Evolutionary conservation across 1,140 invertebrate genomes (phyloP).

Genomic region (Thaumetopoea pityocampa): DNA sequence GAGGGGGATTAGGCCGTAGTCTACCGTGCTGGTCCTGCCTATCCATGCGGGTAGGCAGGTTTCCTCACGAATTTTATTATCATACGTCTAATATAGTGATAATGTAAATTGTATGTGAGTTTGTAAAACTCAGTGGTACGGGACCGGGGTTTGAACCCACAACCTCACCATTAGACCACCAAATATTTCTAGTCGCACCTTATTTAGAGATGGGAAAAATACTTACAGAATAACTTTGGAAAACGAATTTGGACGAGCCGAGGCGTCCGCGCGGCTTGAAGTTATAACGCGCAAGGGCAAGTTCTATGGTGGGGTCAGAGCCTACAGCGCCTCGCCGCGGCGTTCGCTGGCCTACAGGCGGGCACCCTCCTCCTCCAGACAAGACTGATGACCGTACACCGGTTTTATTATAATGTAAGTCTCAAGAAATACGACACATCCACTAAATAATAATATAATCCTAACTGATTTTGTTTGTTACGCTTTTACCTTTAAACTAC

Average conservation of each 20-base stretch:
- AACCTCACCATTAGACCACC: too few relatives aligned
- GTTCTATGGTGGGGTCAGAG: conserved; percentile 49
- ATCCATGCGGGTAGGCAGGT: too few relatives aligned
- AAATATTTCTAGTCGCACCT: too few relatives aligned
- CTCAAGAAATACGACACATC: not conserved
- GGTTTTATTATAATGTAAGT: conserved; percentile 15
- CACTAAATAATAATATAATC: too few relatives aligned
- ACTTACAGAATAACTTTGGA: conserved; percentile 88
- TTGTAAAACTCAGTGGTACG: too few relatives aligned
- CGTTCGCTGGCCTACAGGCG: conserved; percentile 37
- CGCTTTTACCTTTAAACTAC: conserved; percentile 22
- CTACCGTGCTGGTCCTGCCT: too few relatives aligned
- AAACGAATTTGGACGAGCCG: conserved; percentile 88
- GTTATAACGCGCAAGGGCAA: conserved; percentile 78
- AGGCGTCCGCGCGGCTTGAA: conserved; percentile 87
- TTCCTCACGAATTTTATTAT: too few relatives aligned
- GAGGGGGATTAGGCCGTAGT: too few relatives aligned
- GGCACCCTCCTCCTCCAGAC: conserved; percentile 41
- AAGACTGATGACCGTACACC: conserved; percentile 44
- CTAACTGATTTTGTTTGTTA: not conserved
- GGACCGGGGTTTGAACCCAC: too few relatives aligned
- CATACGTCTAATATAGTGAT: too few relatives aligned
- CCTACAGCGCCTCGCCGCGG: conserved; percentile 50
- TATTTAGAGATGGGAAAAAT: too few relatives aligned
- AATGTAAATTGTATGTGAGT: too few relatives aligned